Base-by-base conservation (phyloP, 2,113 vertebrate genomes). In the Dipodomys spectabilis region DNA sequence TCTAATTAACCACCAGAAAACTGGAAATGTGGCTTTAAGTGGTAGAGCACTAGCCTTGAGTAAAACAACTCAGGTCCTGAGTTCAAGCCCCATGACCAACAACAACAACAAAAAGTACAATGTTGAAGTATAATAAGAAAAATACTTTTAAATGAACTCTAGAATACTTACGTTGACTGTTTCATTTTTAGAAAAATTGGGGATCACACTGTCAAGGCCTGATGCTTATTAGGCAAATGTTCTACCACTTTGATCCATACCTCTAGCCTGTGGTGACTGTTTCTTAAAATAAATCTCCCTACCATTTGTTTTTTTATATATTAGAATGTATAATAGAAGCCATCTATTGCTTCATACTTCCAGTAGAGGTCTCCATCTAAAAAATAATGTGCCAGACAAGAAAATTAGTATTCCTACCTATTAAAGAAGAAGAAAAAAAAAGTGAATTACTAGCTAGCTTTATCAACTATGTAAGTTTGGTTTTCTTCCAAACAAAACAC, bases 351-450 rank as follows among this genome's bases (percentile, higher is more conserved):
- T 92, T 96, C 83, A 62, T 77, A 92, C 80, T 94, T 97, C 96
- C 95, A 96, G 96, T 92, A 97, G 95, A 97, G 96, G 95, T 95
- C 95, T 97, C 96, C 89, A 95, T 91, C 92, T 96, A 96, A 95
- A 95, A 95, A 82, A 92, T 91, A 92, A 95, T 88, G 75, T 91
- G 83, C 25, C 65, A 39, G 10, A 90, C 60, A 93, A 72, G 90
- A 97, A 94, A 94, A 91, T 88, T 82, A 94, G 57, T 49, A 92
- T 94, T 53, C n/a, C n/a, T 81, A 35, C 13, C 75, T 93, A 92
- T 92, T 88, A 93, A 84, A 92, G 8, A 68, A 57, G 16, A 71
- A 57, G 53, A 57, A 13, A 57, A 44, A 90, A 28, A 64, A 20
- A 53, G 69, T 39, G 7, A 67, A 57, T 16, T 71, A 64, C 32